Base-by-base conservation (phyloP, 2,797 vertebrate genomes). In the Heteromormyrus szaboi region DNA sequence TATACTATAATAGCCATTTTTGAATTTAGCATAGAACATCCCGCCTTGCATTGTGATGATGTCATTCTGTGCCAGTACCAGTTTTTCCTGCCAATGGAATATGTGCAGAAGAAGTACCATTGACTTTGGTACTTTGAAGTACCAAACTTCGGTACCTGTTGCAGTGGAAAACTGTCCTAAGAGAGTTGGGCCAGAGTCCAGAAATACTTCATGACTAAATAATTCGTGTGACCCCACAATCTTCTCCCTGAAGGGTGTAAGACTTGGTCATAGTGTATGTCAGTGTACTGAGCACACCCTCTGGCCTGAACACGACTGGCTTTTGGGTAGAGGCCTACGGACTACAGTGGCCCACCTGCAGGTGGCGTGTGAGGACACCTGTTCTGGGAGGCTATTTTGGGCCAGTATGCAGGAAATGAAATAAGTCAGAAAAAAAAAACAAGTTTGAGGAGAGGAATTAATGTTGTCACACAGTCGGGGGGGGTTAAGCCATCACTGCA, bases 401-500 rank as follows among this genome's bases (percentile, higher is more conserved):
- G 56, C 2, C 86, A 90, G 79, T 85, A 89, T 89, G 84, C 91
- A 93, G 92, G 93, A 65, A 65, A 65, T 3, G 2, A 65, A 92
- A 86, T 90, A 92, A 86, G 90, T 88, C 29, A 72, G 65, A 4
- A 93, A 93, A 91, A 91, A 91, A 87, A 89, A 89, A 90, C 90
- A 91, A 91, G 54, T 65, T 53, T 19, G 51, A 87, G 87, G 7
- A 53, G 54, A 90, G 92, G 90, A 92, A 91, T 89, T 90, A 93
- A 89, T 76, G 44, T 46, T 91, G 59, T 65, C 6, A 9, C 22
- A 11, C 22, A 25, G 56, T 22, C 4, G 33, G 33, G 84, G 90
- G 90, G 79, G 88, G 33, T 37, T 54, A 92, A 92, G 92, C 46
- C 44, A 44, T 29, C 17, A n/a, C 84, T 85, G 90, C 90, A 91